A percentile compares a stretch with the other conserved stretches of the same genome.
Conservation (phyloP, 1,140 invertebrate species). For the Chrysomallon squamiferum region DNA sequence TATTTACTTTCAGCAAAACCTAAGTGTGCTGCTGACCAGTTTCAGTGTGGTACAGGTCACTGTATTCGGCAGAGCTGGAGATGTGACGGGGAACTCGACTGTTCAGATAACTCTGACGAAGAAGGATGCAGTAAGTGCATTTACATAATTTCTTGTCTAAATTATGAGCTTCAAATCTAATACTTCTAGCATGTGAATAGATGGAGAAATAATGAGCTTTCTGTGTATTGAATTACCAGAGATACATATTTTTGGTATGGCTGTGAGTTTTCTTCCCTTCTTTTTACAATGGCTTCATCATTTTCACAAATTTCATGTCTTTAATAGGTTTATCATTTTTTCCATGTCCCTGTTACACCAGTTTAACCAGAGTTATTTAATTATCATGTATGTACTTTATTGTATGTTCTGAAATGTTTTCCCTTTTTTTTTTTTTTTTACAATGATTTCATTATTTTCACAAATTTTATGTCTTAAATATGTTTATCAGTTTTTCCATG, state of each 20-base stretch:
- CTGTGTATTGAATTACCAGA: background rate
- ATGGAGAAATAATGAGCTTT: background rate
- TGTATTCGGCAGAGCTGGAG: conserved; percentile 46
- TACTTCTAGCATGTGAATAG: background rate
- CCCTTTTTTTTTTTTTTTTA: background rate
- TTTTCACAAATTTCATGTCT: no score
- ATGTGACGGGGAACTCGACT: conserved; percentile 56
- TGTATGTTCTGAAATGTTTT: background rate
- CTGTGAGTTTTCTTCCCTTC: no score
- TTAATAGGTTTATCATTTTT: no score
- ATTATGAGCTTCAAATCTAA: no score
- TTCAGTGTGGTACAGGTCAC: conserved; percentile 49
- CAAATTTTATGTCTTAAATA: no score
- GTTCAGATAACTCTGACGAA: conserved; percentile 57
- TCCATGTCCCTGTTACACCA: no score
- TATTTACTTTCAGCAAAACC: conserved; percentile 16
- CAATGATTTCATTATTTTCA: no score
- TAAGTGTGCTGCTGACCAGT: conserved; percentile 39
- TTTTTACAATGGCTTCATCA: no score
- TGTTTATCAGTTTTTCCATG: no score
- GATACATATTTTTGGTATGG: background rate
- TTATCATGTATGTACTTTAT: no score
- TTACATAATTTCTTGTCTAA: no score
- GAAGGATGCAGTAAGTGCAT: conserved; percentile 46
- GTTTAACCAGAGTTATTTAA: no score